Conservation (phyloP, 2,888 invertebrate species). For the Hypomecis atomaria region DNA sequence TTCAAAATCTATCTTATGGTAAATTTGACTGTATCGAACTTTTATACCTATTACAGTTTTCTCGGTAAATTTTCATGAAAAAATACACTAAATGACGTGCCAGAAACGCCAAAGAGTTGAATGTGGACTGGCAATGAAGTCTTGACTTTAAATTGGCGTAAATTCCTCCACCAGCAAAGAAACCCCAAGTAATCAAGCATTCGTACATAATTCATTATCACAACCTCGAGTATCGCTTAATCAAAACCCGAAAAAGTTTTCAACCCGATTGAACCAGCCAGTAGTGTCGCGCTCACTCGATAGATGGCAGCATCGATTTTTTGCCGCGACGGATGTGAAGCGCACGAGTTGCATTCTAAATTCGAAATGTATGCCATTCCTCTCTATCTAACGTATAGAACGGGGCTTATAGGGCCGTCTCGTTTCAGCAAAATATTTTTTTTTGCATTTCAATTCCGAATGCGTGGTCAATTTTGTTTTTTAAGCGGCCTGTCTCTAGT, state of each 20-base stretch:
- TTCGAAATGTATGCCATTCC: constrained; percentile 70
- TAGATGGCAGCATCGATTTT: constrained; percentile 75
- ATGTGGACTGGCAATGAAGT: no score
- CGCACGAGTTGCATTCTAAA: constrained; percentile 84
- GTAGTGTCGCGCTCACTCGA: constrained; percentile 65
- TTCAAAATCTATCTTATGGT: no score
- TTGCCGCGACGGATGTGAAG: constrained; percentile 79
- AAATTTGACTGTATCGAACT: no score
- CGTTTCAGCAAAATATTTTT: constrained; percentile 71
- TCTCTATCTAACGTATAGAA: constrained; percentile 55
- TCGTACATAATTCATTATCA: constrained; percentile 42
- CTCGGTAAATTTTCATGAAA: no score
- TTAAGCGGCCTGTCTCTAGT: constrained; percentile 66
- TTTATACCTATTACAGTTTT: no score
- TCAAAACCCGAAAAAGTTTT: constrained; percentile 40
- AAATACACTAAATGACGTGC: no score
- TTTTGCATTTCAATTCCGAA: constrained; percentile 82
- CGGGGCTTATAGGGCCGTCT: constrained; percentile 58
- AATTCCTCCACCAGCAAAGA: constrained; percentile 2
- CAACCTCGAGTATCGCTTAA: constrained; percentile 41
- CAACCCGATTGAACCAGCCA: constrained; percentile 42
- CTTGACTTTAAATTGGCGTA: constrained; percentile 10
- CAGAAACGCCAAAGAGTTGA: no score
- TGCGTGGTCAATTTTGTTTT: constrained; percentile 81
- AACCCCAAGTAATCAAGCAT: constrained; percentile 14